Conservation (phyloP, 2,888 invertebrate species). For the Polymixis flavicincta region DNA sequence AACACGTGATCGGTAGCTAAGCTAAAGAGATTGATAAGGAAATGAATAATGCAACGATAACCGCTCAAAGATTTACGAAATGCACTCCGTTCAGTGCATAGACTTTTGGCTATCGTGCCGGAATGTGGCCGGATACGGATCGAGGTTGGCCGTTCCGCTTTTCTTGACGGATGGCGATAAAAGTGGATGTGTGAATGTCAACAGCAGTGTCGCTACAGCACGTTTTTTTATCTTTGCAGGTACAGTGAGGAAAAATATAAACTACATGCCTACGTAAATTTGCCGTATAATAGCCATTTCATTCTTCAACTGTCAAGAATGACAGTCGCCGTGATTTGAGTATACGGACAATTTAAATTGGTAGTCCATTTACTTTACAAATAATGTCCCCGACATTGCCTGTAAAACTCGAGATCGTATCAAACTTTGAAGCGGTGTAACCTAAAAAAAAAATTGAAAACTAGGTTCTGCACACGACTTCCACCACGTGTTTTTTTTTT, state of each 20-base stretch:
- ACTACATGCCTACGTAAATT: neutral
- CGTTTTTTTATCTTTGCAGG: constrained; percentile 2
- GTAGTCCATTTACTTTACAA: neutral
- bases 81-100: constrained; percentile 37
- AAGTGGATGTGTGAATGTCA: constrained; percentile 53
- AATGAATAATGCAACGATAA: constrained; percentile 52
- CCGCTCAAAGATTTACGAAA: constrained; percentile 43
- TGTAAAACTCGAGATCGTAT: neutral
- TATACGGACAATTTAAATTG: neutral
- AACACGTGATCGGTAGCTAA: constrained; percentile 47
- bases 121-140: constrained; percentile 49
- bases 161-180: constrained; percentile 46
- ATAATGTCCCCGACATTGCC: neutral
- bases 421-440: neutral
- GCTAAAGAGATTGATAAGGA: constrained; percentile 56
- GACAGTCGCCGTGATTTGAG: neutral
- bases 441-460: neutral
- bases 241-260: too few species aligned
- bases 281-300: neutral
- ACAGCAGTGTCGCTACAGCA: constrained; percentile 21
- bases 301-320: neutral
- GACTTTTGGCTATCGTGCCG: constrained; percentile 57
- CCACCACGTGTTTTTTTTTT: too few species aligned
- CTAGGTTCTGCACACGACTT: too few species aligned
- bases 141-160: constrained; percentile 55